A percentile compares a stretch with the other conserved stretches of the same genome.
These are phyloP conservation scores for Gila robusta DNA, from an alignment of 2,797 vertebrate genomes.

Conservation along the genomic window DNA sequence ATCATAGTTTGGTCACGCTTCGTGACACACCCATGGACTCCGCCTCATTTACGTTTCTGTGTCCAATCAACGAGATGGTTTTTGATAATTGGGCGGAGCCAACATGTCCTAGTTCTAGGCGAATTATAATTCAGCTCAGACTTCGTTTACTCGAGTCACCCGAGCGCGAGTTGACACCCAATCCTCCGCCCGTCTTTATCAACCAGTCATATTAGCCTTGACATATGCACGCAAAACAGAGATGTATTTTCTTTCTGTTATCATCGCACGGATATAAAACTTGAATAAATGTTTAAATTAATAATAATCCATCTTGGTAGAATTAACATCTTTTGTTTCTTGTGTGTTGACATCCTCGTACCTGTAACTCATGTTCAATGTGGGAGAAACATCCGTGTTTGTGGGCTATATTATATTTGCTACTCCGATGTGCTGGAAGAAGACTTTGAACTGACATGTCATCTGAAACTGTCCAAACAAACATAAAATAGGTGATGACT, in stretches of 20 bases:
- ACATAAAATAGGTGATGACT: neutral
- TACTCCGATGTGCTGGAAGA: neutral
- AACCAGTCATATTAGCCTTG: constrained; percentile 41
- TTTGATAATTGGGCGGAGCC: constrained; percentile 56
- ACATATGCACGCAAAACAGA: constrained; percentile 16
- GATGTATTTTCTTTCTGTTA: neutral
- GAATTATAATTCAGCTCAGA: constrained; percentile 64
- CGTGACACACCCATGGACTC: constrained; percentile 43
- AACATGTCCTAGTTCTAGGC: constrained; percentile 66
- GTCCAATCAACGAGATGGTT: constrained; percentile 55
- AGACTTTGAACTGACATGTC: neutral
- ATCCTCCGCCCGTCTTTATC: constrained; percentile 36
- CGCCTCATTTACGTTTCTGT: constrained; percentile 17
- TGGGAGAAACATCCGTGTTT: neutral
- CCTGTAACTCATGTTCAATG: neutral
- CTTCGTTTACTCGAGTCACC: constrained; percentile 51
- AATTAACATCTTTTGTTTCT: constrained; percentile 16
- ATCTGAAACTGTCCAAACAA: constrained; percentile 15
- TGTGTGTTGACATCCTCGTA: neutral
- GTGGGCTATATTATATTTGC: neutral
- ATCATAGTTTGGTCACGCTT: constrained; percentile 56
- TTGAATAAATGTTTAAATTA: neutral
- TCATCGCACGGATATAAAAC: neutral
- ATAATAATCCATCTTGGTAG: neutral
- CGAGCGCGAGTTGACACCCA: constrained; percentile 46